Evolutionary conservation across 2,113 vertebrate genomes (phyloP), one percentile per base, ranked within the genome.

Genomic region (Rhynchopsitta pachyrhyncha): DNA sequence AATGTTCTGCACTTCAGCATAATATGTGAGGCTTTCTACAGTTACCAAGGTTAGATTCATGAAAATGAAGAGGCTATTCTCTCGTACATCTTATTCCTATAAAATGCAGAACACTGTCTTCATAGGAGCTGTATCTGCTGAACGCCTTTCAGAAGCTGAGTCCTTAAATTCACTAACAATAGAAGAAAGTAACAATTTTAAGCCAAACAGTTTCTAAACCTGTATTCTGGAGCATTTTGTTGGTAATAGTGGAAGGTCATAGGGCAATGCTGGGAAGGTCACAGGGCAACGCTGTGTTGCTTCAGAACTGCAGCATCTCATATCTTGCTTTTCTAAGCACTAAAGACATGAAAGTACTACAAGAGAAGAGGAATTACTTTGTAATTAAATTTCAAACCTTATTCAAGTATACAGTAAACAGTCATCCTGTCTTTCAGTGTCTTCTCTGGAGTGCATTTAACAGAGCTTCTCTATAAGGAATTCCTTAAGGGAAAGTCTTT

Each of bases 401-500:
- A 76, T 82, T 85, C 28, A 73, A 53, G 29, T 60, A 64, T 50
- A 85, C 16, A 68, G 46, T 70, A 93, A 95, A 59, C 69, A 93
- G 31, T 49, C 52, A 15, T 80, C 67, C 87, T 82, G 41, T 62
- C 44, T 78, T 89, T 67, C 33, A 50, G 16, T 76, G 39, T 92
- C 69, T 94, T 77, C 52, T 77, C 64, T 86, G 47, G 13, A 86
- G 42, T 64, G 16, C 53, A 17, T 95, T 95, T 92, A 89, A 78
- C 60, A 93, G 66, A 82, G 35, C 29, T 71, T 24, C 14, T 94
- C 39, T 73, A 63, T 82, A 67, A 69, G 33, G 47, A 82, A 70
- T 90, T 89, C 90, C 67, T 88, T 53, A 62, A 52, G 59, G 62
- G 62, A 88, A 93, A 78, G 82, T 66, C 79, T 92, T 93, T 92